Evolutionary conservation across 2,797 vertebrate genomes (phyloP).

Genomic region (Lepilemur ruficaudatus): DNA sequence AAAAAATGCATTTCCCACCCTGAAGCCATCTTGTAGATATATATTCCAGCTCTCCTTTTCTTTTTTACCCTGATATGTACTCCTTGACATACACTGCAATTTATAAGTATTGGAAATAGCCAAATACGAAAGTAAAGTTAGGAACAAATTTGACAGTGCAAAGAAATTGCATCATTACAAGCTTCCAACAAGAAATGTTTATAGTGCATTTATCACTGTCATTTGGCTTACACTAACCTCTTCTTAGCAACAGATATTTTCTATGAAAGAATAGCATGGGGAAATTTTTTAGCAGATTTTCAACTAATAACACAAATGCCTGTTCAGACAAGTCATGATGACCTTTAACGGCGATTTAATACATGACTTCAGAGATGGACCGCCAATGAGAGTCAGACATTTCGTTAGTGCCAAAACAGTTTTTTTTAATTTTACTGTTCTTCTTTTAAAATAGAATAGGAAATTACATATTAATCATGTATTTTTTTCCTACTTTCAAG

Average conservation of each 20-base stretch:
- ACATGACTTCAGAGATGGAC: conserved; percentile 28
- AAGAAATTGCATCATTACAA: conserved; percentile 59
- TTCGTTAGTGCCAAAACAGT: conserved; percentile 47
- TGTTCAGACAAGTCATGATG: conserved; percentile 46
- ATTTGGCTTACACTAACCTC: conserved; percentile 46
- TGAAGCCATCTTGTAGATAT: conserved; percentile 52
- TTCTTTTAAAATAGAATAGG: conserved; percentile 9
- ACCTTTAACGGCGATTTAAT: conserved; percentile 61
- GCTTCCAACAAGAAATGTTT: conserved; percentile 63
- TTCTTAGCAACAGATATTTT: conserved; percentile 47
- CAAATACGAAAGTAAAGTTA: conserved; percentile 60
- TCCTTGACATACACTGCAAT: conserved; percentile 43
- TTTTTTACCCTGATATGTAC: conserved; percentile 45
- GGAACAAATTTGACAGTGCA: conserved; percentile 62
- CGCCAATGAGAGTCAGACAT: conserved; percentile 32
- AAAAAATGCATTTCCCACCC: conserved; percentile 55
- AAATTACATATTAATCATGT: conserved; percentile 39
- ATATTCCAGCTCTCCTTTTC: conserved; percentile 54
- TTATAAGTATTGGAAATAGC: conserved; percentile 55
- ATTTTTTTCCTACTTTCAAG: conserved; percentile 40
- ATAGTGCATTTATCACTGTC: conserved; percentile 60
- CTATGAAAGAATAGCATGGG: conserved; percentile 46
- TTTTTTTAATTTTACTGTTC: conserved; percentile 41
- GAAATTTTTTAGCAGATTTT: conserved; percentile 55
- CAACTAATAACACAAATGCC: conserved; percentile 58